A percentile compares a stretch with the other conserved stretches of the same genome.
phyloP scores from a whole-genome alignment of 2,797 vertebrate species.

The Typhlichthys eigenmanni region DNA sequence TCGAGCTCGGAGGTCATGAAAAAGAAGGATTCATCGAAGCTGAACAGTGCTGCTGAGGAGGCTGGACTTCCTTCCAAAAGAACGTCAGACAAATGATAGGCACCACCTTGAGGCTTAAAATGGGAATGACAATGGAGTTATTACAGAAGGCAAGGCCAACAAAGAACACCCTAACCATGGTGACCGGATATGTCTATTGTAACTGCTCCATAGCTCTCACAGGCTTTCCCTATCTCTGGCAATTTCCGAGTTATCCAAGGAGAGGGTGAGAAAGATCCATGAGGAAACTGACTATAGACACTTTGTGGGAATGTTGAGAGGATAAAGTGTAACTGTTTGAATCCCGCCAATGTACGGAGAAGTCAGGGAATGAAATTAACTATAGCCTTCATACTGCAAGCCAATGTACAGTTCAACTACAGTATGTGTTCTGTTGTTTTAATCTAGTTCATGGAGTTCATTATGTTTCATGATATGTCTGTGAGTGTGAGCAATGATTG shows the following conservation, averaged over 20 bases:
- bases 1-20: slow-evolving; percentile 86
- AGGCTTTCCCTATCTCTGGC: slow-evolving; percentile 19
- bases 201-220: slow-evolving; percentile 39
- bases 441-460: slow-evolving; percentile 42
- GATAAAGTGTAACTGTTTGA: slow-evolving; percentile 39
- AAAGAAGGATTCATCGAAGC: slow-evolving; percentile 94
- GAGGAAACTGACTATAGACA: slow-evolving; percentile 25
- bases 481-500: slow-evolving; percentile 38
- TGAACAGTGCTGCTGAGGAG: slow-evolving; percentile 85
- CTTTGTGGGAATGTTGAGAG: slow-evolving; percentile 26
- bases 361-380: slow-evolving; percentile 63
- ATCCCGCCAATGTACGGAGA: slow-evolving; percentile 38
- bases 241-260: slow-evolving; percentile 19
- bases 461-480: slow-evolving; percentile 65
- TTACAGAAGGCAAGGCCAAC: slow-evolving; percentile 29
- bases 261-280: slow-evolving; percentile 12
- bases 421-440: slow-evolving; percentile 48
- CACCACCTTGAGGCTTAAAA: slow-evolving; percentile 42
- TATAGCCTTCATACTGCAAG: slow-evolving; percentile 73
- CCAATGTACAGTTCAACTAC: slow-evolving; percentile 67
- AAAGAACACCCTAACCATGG: slow-evolving; percentile 40
- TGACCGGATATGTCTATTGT: slow-evolving; percentile 58
- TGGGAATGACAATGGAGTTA: slow-evolving; percentile 31
- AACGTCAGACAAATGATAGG: slow-evolving; percentile 32
- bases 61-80: slow-evolving; percentile 32